Conservation (phyloP, 2,888 invertebrate genomes). For the Antitype chi region DNA sequence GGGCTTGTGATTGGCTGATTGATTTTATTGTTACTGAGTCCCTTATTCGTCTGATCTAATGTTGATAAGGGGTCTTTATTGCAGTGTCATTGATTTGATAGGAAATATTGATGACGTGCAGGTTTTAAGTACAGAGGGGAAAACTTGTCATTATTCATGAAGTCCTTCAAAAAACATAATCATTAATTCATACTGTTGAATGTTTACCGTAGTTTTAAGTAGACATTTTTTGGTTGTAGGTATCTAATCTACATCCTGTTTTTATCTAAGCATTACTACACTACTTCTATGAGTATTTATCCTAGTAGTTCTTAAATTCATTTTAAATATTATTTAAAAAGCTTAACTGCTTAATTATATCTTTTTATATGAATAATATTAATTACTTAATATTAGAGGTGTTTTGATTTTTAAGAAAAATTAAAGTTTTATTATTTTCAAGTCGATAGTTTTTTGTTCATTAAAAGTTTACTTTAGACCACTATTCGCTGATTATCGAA, state of each 20-base stretch:
- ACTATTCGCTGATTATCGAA: too few relatives aligned
- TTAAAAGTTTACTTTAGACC: too few relatives aligned
- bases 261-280: neutral
- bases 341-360: too few relatives aligned
- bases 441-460: too few relatives aligned
- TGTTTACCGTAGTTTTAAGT: neutral
- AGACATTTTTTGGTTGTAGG: neutral
- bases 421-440: too few relatives aligned
- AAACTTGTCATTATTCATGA: neutral
- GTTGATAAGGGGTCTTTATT: slow-evolving; percentile 16
- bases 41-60: neutral
- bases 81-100: slow-evolving; percentile 27
- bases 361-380: too few relatives aligned
- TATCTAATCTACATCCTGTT: neutral
- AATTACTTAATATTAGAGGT: too few relatives aligned
- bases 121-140: neutral
- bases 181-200: neutral
- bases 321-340: neutral
- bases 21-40: slow-evolving; percentile 10
- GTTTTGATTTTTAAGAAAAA: too few relatives aligned
- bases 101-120: slow-evolving; percentile 5
- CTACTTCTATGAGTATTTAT: neutral
- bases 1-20: slow-evolving; percentile 25
- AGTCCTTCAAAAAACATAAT: neutral
- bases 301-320: neutral